Evolutionary conservation across 2,888 invertebrate genomes (phyloP), one percentile per base, ranked within the genome.

Genomic region (Chloroclysta siterata): DNA sequence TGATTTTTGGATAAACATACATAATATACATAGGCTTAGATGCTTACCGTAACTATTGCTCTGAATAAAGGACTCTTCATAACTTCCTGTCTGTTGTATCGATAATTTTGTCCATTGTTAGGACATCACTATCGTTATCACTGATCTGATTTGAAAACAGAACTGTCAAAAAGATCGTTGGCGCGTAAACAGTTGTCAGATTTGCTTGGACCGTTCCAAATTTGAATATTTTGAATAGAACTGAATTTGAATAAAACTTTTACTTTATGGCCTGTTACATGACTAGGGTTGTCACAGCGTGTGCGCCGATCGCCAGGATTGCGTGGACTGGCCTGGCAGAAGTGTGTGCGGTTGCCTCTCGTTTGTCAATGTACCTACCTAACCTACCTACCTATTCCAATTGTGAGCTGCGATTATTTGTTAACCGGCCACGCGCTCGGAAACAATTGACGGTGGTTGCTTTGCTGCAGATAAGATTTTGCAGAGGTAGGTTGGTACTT

Each of bases 351-450:
- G 71, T 78, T 81, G 83, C 82, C 81, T 80, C 77, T 77, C 80
- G 77, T 65, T 63, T 67, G 66, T 57, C 58, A 63, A 61, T 58
- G 60, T 63, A 53, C 76, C 82, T 89, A 90, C 88, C 86, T 89
- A 88, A 79, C n/a, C n/a, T n/a, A n/a, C n/a, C n/a, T 89, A 90
- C 88, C 86, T 89, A 88, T 80, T 81, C 86, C 91, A 92, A 93
- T 92, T 93, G 92, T 90, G 79, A 83, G 83, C 81, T 75, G 87
- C 86, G 85, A 89, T 90, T 90, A 91, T 90, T 90, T 87, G 87
- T 86, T 90, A 89, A 91, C 90, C 85, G 84, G 87, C 88, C 92
- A 90, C 89, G 90, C 90, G 90, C 82, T 89, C 87, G 84, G 90
- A 91, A 91, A 90, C 90, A 92, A 91, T 90, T 90, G 89, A 83